These are phyloP conservation scores for Urocyon cinereoargenteus DNA, from an alignment of 2,797 vertebrate genomes.

Conservation along the genomic window DNA sequence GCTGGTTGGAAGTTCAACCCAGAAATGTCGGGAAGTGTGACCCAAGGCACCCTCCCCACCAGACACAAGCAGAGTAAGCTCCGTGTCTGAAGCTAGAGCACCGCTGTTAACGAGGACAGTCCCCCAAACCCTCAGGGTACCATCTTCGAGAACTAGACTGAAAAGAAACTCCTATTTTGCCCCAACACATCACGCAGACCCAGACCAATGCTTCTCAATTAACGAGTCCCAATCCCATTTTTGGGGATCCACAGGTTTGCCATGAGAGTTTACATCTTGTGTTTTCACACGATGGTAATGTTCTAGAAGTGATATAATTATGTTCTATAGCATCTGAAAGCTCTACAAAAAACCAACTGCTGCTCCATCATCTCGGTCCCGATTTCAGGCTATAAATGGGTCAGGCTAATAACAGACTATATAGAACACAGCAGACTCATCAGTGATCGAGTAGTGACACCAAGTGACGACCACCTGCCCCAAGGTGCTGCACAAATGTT, in stretches of 20 bases:
- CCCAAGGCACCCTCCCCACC: background rate
- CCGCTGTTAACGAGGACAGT: background rate
- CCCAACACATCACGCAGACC: background rate
- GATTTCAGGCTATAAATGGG: background rate
- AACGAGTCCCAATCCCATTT: background rate
- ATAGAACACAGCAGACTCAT: background rate
- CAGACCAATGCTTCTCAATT: background rate
- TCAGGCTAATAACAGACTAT: background rate
- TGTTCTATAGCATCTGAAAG: background rate
- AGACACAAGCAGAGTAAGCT: background rate
- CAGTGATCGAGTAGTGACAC: background rate
- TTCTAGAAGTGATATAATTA: background rate
- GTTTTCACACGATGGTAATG: background rate
- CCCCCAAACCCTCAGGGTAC: accelerated
- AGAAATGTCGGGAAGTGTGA: background rate
- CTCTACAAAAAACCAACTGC: background rate
- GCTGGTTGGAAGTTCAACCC: background rate
- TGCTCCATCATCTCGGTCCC: no score
- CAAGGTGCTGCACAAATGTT: background rate
- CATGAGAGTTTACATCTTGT: background rate
- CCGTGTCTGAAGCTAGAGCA: background rate
- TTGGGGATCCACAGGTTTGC: background rate
- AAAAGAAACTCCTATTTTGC: background rate
- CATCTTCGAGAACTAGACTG: background rate
- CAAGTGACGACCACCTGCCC: background rate